Percentiles rank a stretch among this genome's conserved stretches.
These are phyloP conservation scores for Lasioglossum leucozonium DNA, from an alignment of 2,888 invertebrate species.

Conservation along the genomic window DNA sequence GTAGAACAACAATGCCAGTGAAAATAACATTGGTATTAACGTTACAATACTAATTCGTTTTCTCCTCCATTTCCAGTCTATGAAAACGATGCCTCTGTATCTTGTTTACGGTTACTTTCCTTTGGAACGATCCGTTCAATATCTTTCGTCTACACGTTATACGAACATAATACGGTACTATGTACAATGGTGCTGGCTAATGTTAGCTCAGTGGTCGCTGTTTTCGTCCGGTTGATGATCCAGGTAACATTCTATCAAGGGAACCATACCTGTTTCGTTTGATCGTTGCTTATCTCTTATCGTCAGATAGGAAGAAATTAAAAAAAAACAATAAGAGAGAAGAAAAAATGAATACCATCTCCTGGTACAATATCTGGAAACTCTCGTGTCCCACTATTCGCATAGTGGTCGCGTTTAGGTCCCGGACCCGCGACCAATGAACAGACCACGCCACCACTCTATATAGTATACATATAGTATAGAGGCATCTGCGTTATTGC, in stretches of 20 bases:
- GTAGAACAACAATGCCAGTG: slow-evolving; percentile 22
- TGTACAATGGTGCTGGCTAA: background rate
- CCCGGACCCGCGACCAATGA: background rate
- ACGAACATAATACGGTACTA: background rate
- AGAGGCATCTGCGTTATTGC: background rate
- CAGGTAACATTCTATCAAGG: background rate
- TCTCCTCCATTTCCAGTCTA: background rate
- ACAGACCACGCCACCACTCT: background rate
- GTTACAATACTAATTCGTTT: slow-evolving; percentile 37
- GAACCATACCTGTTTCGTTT: background rate
- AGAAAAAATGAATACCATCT: background rate
- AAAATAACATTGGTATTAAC: slow-evolving; percentile 5
- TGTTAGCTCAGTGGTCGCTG: background rate
- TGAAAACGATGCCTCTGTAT: background rate
- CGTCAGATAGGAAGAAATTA: background rate
- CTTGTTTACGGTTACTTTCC: slow-evolving; percentile 20
- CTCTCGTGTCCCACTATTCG: background rate
- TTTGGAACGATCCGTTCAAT: background rate
- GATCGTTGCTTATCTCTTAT: background rate
- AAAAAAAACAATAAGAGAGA: background rate
- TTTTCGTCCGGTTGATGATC: background rate
- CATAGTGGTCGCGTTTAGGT: background rate
- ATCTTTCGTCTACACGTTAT: background rate
- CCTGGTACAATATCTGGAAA: background rate
- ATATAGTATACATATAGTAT: background rate